Evolutionary conservation across 2,888 invertebrate genomes (phyloP).

Genomic region (Andricus quercusramuli): DNA sequence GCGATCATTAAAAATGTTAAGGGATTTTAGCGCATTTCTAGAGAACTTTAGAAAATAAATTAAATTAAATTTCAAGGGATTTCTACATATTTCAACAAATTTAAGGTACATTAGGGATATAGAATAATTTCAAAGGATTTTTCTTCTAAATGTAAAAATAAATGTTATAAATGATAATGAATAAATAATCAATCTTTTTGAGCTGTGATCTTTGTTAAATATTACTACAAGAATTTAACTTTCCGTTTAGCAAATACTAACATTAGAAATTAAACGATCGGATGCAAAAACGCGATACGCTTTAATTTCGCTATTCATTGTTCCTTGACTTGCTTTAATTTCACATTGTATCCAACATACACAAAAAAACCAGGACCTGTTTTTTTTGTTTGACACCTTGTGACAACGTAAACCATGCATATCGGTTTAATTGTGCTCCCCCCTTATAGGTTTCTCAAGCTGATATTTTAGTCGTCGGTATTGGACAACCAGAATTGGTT

Average conservation of each 20-base stretch:
- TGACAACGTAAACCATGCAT: neutral
- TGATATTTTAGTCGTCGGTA: constrained; percentile 98
- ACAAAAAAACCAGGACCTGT: neutral
- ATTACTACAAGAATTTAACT: neutral
- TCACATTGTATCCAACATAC: neutral
- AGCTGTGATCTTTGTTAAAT: neutral
- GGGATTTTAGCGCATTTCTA: no score
- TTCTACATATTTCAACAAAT: no score
- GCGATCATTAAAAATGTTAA: no score
- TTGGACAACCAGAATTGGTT: constrained; percentile 94
- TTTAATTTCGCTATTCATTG: neutral
- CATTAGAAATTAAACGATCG: neutral
- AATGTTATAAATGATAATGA: no score
- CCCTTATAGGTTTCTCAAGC: constrained; percentile 84
- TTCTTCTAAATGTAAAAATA: no score
- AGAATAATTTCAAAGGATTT: no score
- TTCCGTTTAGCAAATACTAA: neutral
- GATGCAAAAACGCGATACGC: neutral
- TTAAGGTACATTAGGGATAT: no score
- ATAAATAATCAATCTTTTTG: no score
- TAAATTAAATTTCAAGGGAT: no score
- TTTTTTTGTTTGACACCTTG: no score
- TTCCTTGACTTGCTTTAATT: constrained; percentile 7
- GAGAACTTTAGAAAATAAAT: no score
- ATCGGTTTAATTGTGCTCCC: constrained; percentile 14